Evolutionary conservation across 2,888 invertebrate species (phyloP).

Genomic region (Acheta domesticus): DNA sequence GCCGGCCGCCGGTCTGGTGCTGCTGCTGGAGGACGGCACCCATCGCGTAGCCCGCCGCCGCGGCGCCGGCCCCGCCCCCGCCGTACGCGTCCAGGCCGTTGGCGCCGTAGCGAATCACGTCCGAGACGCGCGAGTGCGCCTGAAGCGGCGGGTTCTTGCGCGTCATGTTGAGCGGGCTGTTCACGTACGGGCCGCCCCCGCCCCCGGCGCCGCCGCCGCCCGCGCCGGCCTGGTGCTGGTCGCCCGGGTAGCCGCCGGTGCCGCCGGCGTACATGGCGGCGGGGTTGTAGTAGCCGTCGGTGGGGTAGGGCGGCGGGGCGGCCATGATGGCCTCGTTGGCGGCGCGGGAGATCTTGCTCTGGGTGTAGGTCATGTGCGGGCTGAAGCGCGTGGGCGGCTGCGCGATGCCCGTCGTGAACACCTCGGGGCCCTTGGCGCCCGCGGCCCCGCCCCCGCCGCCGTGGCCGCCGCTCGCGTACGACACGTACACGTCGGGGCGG

Average conservation of each 20-base stretch:
- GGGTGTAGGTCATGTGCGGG: slow-evolving; percentile 29
- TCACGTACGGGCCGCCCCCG: background rate
- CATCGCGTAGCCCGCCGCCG: background rate
- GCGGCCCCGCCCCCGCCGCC: background rate
- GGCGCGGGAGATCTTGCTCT: slow-evolving; percentile 26
- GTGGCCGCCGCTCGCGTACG: background rate
- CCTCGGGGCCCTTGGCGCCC: background rate
- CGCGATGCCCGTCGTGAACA: slow-evolving; percentile 26
- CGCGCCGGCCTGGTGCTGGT: background rate
- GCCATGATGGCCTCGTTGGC: background rate
- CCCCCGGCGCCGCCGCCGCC: background rate
- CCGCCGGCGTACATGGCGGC: background rate
- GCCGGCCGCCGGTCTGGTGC: background rate
- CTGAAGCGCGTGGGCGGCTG: slow-evolving; percentile 30
- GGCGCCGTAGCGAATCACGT: background rate
- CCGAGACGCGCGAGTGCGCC: background rate
- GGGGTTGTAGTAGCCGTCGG: background rate
- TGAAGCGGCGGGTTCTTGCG: background rate
- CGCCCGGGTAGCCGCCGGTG: background rate
- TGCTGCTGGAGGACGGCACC: background rate
- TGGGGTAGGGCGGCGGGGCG: background rate
- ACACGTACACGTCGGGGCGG: background rate
- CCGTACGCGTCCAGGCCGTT: background rate
- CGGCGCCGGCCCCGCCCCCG: background rate
- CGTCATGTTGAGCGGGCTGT: background rate